Evolutionary conservation across 2,113 vertebrate genomes (phyloP).

Genomic region (Kryptolebias marmoratus): DNA sequence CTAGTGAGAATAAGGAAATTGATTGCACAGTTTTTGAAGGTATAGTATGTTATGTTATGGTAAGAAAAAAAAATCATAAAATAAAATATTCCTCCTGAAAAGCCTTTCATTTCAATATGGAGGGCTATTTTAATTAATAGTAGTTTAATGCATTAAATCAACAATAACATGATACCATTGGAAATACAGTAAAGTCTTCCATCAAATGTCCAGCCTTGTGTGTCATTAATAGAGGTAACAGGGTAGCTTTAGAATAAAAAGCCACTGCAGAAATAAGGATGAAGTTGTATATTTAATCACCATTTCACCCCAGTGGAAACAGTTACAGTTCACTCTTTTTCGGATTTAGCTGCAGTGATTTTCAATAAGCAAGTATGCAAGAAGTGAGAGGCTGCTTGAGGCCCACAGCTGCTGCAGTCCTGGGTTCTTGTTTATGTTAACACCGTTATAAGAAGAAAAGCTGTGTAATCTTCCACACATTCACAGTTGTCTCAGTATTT

Average conservation of each 20-base stretch:
- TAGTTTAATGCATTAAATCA: no score
- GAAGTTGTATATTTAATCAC: constrained; percentile 8
- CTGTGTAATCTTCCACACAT: constrained; percentile 35
- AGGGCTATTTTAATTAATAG: no score
- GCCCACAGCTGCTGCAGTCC: constrained; percentile 27
- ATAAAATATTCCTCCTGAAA: no score
- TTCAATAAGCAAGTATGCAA: constrained; percentile 4
- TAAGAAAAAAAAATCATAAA: no score
- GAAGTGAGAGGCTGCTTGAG: constrained; percentile 45
- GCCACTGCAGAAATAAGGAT: constrained; percentile 14
- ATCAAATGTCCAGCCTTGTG: no score
- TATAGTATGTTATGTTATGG: no score
- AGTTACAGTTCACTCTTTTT: constrained; percentile 8
- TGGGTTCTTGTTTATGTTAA: constrained; percentile 48
- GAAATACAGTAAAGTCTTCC: no score
- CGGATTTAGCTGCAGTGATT: constrained; percentile 9
- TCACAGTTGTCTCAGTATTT: constrained; percentile 42
- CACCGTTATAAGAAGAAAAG: constrained; percentile 34
- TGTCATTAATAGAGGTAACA: no score
- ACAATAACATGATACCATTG: no score
- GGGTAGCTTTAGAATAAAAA: not conserved
- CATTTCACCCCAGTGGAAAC: constrained; percentile 23
- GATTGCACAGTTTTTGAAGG: no score
- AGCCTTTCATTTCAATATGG: no score
- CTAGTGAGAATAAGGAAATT: no score